phyloP scores from a whole-genome alignment of 2,113 vertebrate species.

The Orientallactaga bullata region DNA sequence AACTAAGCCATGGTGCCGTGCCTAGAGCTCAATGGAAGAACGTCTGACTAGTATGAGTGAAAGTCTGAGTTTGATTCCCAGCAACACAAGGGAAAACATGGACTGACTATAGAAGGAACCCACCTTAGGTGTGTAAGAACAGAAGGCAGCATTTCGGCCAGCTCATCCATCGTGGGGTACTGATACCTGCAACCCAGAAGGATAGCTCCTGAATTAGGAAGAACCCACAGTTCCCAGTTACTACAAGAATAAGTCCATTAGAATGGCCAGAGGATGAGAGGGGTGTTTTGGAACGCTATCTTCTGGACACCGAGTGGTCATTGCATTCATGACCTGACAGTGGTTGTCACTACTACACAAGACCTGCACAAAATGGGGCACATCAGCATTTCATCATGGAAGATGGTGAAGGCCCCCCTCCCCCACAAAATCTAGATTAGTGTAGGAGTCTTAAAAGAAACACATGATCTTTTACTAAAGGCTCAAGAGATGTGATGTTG shows the following conservation, averaged over 20 bases:
- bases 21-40: no score
- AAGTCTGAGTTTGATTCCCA: no score
- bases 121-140: conserved; percentile 95
- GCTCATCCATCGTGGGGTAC: conserved; percentile 95
- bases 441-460: conserved; percentile 22
- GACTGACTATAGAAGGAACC: conserved; percentile 76
- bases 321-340: no score
- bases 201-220: conserved; percentile 2
- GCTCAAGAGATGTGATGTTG: background rate
- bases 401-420: no score
- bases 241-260: background rate
- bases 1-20: no score
- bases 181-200: conserved; percentile 91
- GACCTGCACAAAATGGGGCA: no score
- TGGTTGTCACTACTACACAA: no score
- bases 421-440: background rate
- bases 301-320: no score
- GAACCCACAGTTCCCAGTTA: background rate
- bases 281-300: no score
- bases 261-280: no score
- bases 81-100: background rate
- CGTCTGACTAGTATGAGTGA: no score
- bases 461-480: conserved; percentile 3
- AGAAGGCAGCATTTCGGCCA: conserved; percentile 95
- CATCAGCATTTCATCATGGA: no score